A percentile compares a stretch with the other conserved stretches of the same genome.
These are phyloP conservation scores for Rhopalosiphum padi DNA, from an alignment of 1,140 invertebrate species.

Conservation along the genomic window DNA sequence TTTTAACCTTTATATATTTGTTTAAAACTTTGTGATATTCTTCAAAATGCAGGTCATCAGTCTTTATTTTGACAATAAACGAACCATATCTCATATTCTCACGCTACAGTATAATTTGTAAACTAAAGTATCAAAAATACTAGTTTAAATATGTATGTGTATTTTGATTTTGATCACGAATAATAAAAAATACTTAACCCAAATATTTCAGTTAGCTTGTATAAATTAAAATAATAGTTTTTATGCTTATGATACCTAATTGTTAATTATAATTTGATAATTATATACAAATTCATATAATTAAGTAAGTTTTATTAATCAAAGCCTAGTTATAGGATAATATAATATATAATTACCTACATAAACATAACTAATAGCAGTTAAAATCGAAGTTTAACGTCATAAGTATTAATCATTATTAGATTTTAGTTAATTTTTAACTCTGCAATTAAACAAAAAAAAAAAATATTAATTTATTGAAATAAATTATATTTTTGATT, in stretches of 20 bases:
- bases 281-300: not conserved
- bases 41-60: conserved; percentile 20
- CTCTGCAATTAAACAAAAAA: no score
- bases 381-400: not conserved
- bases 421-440: no score
- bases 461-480: no score
- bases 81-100: conserved; percentile 6
- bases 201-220: not conserved
- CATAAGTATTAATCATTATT: no score
- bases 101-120: not conserved
- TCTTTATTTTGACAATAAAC: conserved; percentile 13
- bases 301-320: not conserved
- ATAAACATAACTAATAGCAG: not conserved
- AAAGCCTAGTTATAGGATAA: not conserved
- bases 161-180: not conserved
- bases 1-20: not conserved
- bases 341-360: not conserved
- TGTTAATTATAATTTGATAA: not conserved
- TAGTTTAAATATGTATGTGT: not conserved
- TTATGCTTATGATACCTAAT: not conserved
- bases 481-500: no score
- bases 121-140: not conserved
- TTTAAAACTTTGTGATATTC: not conserved
- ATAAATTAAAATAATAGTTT: not conserved
- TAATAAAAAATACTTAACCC: not conserved